These are phyloP conservation scores for Drosophila repleta DNA, from an alignment of 1,140 invertebrate genomes.

Conservation along the genomic window DNA sequence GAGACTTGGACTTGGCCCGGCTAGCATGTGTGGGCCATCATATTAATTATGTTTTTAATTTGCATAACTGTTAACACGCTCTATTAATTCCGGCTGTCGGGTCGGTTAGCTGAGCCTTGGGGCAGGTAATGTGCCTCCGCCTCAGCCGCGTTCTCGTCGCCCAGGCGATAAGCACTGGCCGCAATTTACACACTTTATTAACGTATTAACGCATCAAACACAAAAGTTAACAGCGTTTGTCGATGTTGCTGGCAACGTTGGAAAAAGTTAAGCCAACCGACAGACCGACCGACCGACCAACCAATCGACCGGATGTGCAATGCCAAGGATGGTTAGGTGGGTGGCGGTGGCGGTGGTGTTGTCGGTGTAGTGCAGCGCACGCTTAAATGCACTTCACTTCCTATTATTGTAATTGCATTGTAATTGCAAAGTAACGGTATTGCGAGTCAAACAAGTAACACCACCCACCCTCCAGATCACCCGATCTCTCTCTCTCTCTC, in stretches of 20 bases:
- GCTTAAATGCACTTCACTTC: slow-evolving; percentile 77
- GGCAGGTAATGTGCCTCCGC: slow-evolving; percentile 31
- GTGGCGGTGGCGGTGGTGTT: slow-evolving; percentile 2
- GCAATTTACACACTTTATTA: slow-evolving; percentile 82
- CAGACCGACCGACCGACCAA: not conserved
- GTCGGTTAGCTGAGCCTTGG: slow-evolving; percentile 23
- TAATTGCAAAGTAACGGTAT: slow-evolving; percentile 77
- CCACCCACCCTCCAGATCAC: not conserved
- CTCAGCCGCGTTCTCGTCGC: slow-evolving; percentile 34
- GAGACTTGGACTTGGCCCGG: slow-evolving; percentile 21
- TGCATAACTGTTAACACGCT: slow-evolving; percentile 83
- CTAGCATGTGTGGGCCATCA: slow-evolving; percentile 60
- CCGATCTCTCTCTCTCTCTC: too few species aligned
- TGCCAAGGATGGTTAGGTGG: slow-evolving; percentile 5
- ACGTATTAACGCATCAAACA: slow-evolving; percentile 77
- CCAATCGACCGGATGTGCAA: slow-evolving; percentile 42
- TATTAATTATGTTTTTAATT: slow-evolving; percentile 83
- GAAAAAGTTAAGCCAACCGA: slow-evolving; percentile 38
- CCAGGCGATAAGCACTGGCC: slow-evolving; percentile 68
- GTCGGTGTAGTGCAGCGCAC: slow-evolving; percentile 40
- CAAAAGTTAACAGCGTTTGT: slow-evolving; percentile 35
- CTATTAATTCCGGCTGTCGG: slow-evolving; percentile 71
- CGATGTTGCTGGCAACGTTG: slow-evolving; percentile 42
- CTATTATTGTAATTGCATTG: slow-evolving; percentile 78
- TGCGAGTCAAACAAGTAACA: slow-evolving; percentile 27